Base-by-base conservation (phyloP, 1,140 invertebrate genomes). In the Ceratosolen solmsi region DNA sequence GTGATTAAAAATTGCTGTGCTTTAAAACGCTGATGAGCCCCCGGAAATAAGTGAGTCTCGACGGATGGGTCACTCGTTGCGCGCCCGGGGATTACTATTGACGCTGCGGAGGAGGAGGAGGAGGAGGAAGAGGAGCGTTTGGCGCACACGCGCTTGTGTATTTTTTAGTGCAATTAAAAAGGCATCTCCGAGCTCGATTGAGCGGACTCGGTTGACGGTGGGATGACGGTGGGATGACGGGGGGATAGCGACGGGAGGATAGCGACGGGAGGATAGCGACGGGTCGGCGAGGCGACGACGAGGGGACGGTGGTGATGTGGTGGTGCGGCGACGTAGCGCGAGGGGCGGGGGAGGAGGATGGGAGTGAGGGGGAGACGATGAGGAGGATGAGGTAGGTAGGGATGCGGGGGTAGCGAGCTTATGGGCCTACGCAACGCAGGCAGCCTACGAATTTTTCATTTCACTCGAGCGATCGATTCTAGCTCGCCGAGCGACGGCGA, bases 1-100 rank as follows among this genome's bases (percentile, higher is more conserved):
- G 84, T 87, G 86, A 88, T 87, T 88, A 87, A 88, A 88, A 88
- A 87, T 87, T 84, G 86, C 86, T 86, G 86, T 86, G 86, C 84
- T 88, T 87, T 87, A 86, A 85, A 87, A 87, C 85, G 56, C 54
- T 54, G 80, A 33, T 71, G 74, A 77, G 63, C n/a, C 79, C n/a
- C 27, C 27, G 27, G 36, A 30, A 7, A 41, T n/a, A 41, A 30
- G 41, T 20, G 2, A 20, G n/a, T 8, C 30, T 13, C 49, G 65
- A 70, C 49, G 76, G 41, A 65, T 41, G n/a, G 75, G 81, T 82
- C 75, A 82, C 78, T 72, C 22, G n/a, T 13, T 33, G 22, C 72
- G 54, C 30, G 17, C 0, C 51, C 11, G 1, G 38, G 36, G 77
- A 71, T 79, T 79, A 70, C 2, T 33, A 54, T 51, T n/a, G 75